phyloP scores from a whole-genome alignment of 2,797 vertebrate genomes.

The Oreonectes daqikongensis region DNA sequence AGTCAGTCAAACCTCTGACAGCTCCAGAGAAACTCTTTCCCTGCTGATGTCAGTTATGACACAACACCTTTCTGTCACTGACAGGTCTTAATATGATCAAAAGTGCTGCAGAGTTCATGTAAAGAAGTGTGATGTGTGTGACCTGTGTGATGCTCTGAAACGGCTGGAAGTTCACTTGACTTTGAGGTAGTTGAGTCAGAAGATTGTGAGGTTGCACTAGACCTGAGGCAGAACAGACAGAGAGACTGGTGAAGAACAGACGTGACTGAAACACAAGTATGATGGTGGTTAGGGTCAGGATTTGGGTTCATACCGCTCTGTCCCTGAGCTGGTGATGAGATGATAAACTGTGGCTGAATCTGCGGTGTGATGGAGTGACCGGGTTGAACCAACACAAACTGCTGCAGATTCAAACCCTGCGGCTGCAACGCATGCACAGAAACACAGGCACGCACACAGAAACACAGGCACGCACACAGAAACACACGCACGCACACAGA shows the following conservation, averaged over 20 bases:
- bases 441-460: no score
- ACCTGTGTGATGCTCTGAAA: conserved; percentile 20
- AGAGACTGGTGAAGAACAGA: background rate
- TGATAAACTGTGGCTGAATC: conserved; percentile 88
- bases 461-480: no score
- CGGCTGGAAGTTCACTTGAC: conserved; percentile 84
- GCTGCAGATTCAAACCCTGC: conserved; percentile 86
- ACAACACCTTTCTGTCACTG: no score
- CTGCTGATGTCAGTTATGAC: no score
- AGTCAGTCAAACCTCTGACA: no score
- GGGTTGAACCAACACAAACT: conserved; percentile 87
- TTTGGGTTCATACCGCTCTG: conserved; percentile 78
- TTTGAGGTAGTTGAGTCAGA: conserved; percentile 89
- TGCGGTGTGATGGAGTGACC: conserved; percentile 73
- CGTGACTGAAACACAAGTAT: background rate
- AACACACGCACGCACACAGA: no score
- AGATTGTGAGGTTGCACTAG: conserved; percentile 88
- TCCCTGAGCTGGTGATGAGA: conserved; percentile 86
- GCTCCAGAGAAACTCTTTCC: no score
- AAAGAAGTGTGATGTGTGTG: background rate
- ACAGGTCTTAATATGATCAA: no score
- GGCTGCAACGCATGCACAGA: conserved; percentile 71
- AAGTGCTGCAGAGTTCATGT: no score
- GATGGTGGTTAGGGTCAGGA: background rate
- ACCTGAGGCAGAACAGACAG: conserved; percentile 63